Conservation (phyloP, 2,888 invertebrate species). For the Oxytorus armatus region DNA sequence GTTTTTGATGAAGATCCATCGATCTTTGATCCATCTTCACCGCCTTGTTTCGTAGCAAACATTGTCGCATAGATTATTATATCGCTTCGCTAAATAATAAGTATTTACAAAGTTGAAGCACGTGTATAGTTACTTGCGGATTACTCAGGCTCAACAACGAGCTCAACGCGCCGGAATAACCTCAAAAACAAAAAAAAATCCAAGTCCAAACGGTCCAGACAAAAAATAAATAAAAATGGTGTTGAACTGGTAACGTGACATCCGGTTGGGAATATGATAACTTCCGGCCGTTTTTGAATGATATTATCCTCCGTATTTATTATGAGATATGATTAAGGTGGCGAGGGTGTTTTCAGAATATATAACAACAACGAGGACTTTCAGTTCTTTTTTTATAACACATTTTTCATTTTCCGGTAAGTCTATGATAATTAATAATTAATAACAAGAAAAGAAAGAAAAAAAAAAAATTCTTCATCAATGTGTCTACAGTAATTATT, state of each 20-base stretch:
- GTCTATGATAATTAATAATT: constrained; percentile 83
- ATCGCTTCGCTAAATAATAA: neutral
- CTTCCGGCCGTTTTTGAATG: too few species aligned
- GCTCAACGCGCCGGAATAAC: neutral
- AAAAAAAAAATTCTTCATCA: constrained; percentile 77
- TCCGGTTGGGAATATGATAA: too few species aligned
- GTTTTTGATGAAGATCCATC: constrained; percentile 13
- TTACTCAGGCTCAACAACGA: neutral
- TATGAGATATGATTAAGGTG: neutral
- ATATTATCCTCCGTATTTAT: too few species aligned
- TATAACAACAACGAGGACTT: constrained; percentile 45
- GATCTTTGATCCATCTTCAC: neutral
- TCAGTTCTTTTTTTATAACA: constrained; percentile 80
- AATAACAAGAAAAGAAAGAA: constrained; percentile 82
- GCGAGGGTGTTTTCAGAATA: constrained; percentile 36
- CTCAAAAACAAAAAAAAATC: neutral
- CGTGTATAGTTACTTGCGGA: neutral
- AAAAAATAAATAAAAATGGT: too few species aligned
- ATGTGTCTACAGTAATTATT: constrained; percentile 84
- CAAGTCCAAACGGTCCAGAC: too few species aligned
- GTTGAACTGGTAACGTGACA: too few species aligned
- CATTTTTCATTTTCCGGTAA: constrained; percentile 84
- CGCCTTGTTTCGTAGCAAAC: neutral
- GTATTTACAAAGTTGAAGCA: neutral
- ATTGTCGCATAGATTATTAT: neutral